These are phyloP conservation scores for Eubasilissa splendida DNA, from an alignment of 2,888 invertebrate species.

Conservation along the genomic window DNA sequence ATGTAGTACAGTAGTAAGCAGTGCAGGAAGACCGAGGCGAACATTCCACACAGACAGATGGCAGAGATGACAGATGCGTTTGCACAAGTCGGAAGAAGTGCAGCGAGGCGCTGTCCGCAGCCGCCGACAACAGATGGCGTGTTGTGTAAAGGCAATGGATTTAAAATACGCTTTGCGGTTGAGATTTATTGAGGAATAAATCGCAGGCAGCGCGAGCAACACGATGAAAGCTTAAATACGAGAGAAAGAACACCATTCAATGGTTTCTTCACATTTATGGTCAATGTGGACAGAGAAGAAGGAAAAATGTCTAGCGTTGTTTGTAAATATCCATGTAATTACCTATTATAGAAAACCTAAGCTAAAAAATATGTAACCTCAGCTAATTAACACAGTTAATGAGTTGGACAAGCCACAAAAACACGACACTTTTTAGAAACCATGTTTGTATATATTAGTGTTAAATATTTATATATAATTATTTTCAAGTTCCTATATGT, in stretches of 20 bases:
- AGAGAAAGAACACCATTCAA: background rate
- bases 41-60: background rate
- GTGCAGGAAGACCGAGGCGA: background rate
- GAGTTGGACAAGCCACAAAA: too few species aligned
- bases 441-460: too few species aligned
- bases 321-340: too few species aligned
- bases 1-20: background rate
- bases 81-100: slow-evolving; percentile 28
- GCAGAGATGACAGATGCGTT: slow-evolving; percentile 18
- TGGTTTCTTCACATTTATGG: too few species aligned
- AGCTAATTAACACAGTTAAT: too few species aligned
- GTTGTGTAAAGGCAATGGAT: slow-evolving; percentile 14
- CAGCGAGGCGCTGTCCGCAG: background rate
- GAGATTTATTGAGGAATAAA: slow-evolving; percentile 13
- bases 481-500: too few species aligned
- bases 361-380: too few species aligned
- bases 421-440: too few species aligned
- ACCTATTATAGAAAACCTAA: too few species aligned
- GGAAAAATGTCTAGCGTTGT: too few species aligned
- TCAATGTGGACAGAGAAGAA: too few species aligned
- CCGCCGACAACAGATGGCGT: background rate
- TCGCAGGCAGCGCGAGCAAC: background rate
- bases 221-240: background rate
- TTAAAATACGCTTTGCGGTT: slow-evolving; percentile 18
- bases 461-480: too few species aligned